Conservation (phyloP, 2,888 invertebrate genomes). For the Pyrrhia umbra region DNA sequence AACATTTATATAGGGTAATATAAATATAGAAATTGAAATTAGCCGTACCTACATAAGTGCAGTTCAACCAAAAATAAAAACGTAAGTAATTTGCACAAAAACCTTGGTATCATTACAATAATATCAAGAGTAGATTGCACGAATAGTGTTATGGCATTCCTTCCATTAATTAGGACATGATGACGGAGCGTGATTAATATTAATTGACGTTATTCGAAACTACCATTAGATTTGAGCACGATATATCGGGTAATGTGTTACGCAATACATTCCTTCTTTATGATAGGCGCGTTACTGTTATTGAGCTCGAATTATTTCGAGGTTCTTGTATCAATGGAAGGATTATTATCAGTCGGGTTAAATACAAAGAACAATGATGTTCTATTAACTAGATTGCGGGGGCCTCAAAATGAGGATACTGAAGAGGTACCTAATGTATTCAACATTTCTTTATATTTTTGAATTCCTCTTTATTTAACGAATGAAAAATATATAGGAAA, state of each 20-base stretch:
- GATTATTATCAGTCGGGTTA: neutral
- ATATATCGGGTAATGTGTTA: slow-evolving; percentile 45
- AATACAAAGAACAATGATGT: neutral
- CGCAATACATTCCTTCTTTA: slow-evolving; percentile 37
- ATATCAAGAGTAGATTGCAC: slow-evolving; percentile 51
- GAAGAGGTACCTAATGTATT: neutral
- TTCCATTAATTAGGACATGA: slow-evolving; percentile 65
- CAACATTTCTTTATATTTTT: no score
- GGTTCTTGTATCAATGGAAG: neutral
- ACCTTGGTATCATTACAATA: slow-evolving; percentile 39
- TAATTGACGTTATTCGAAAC: slow-evolving; percentile 65
- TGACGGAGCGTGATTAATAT: slow-evolving; percentile 68
- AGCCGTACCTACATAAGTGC: no score
- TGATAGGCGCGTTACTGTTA: slow-evolving; percentile 3
- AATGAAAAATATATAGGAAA: no score
- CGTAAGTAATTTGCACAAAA: slow-evolving; percentile 38
- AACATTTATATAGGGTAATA: no score
- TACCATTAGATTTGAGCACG: slow-evolving; percentile 55
- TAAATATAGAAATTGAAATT: no score
- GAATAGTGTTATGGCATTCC: slow-evolving; percentile 65
- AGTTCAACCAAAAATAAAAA: slow-evolving; percentile 4
- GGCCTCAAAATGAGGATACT: neutral
- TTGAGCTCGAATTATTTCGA: slow-evolving; percentile 4
- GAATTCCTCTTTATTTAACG: no score
- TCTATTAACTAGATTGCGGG: neutral